Evolutionary conservation across 1,140 invertebrate genomes (phyloP).

Genomic region (Varroa destructor): DNA sequence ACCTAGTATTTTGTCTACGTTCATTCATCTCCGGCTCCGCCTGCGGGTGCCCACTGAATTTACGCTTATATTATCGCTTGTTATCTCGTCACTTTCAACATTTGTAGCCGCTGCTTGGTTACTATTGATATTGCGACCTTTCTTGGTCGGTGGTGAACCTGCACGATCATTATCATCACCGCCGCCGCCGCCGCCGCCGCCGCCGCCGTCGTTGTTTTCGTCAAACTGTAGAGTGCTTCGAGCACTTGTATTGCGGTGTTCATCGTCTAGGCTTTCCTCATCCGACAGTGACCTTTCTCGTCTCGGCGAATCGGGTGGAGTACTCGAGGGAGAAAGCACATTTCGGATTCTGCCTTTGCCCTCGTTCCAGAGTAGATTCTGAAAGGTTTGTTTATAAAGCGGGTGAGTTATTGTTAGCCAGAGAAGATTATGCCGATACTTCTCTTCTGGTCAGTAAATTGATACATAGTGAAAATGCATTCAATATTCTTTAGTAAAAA

Average conservation of each 20-base stretch:
- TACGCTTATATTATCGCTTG: too few relatives aligned
- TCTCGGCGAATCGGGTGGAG: constrained; percentile 43
- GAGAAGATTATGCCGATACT: constrained; percentile 10
- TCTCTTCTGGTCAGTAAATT: background rate
- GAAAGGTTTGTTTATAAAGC: constrained; percentile 30
- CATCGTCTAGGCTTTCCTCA: constrained; percentile 41
- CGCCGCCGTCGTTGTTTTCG: too few relatives aligned
- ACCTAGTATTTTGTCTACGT: too few relatives aligned
- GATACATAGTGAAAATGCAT: constrained; percentile 36
- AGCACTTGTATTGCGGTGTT: background rate
- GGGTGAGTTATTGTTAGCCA: background rate
- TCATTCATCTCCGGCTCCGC: too few relatives aligned
- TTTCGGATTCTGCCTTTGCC: constrained; percentile 71
- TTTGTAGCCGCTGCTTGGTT: too few relatives aligned
- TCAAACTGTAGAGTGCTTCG: too few relatives aligned
- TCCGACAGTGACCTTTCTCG: constrained; percentile 34
- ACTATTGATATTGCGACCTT: too few relatives aligned
- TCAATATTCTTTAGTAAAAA: constrained; percentile 31
- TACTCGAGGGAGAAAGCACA: constrained; percentile 69
- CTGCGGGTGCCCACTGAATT: too few relatives aligned
- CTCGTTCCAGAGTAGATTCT: constrained; percentile 75
- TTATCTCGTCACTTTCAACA: too few relatives aligned
- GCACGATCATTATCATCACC: too few relatives aligned
- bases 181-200: too few relatives aligned
- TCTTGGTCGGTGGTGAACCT: too few relatives aligned